Evolutionary conservation across 2,797 vertebrate genomes (phyloP).

Genomic region (Anolis apletophallus): DNA sequence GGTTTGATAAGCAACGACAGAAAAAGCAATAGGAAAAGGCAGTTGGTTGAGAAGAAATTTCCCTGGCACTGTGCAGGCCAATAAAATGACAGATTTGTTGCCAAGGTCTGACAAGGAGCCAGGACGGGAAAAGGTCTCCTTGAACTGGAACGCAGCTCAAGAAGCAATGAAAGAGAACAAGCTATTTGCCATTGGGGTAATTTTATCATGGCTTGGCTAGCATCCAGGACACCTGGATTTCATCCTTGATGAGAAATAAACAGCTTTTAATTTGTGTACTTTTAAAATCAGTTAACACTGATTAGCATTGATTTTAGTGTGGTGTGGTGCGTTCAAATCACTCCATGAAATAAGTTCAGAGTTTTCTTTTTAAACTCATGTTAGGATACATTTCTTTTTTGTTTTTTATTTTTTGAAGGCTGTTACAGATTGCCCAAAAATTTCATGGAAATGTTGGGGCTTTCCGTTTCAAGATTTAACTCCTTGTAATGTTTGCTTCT

Average conservation of each 20-base stretch:
- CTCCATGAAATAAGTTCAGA: background rate
- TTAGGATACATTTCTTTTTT: background rate
- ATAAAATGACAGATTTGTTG: background rate
- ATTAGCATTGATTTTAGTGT: no score
- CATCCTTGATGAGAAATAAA: background rate
- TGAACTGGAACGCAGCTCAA: background rate
- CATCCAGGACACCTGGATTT: background rate
- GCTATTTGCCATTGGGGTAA: background rate
- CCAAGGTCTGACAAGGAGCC: background rate
- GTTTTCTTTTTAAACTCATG: background rate
- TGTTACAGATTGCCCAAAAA: no score
- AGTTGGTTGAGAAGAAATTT: background rate
- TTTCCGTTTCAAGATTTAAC: no score
- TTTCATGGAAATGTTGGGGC: no score
- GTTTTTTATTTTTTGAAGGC: background rate
- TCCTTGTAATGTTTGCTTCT: no score
- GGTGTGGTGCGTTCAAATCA: no score
- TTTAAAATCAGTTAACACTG: background rate
- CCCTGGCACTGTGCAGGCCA: background rate
- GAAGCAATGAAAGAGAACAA: background rate
- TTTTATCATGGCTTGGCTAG: background rate
- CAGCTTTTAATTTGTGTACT: background rate
- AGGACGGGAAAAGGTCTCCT: no score
- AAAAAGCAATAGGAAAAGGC: slow-evolving; percentile 2
- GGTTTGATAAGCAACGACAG: background rate